Base-by-base conservation (phyloP, 2,797 vertebrate species). In the Chromis chromis region DNA sequence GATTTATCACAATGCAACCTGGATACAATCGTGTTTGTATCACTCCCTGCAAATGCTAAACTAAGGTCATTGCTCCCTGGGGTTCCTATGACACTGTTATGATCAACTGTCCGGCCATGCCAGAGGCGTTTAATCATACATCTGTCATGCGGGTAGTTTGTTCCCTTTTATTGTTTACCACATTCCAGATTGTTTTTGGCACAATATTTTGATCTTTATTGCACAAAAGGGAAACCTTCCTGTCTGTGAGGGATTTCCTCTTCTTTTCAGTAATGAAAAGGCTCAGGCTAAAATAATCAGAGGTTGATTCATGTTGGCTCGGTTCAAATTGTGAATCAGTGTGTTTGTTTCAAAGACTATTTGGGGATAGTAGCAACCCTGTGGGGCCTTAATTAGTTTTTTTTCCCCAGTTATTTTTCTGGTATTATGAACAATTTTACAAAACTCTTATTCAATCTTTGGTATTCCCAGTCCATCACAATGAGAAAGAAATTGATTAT, bases 221-320 rank as follows among this genome's bases (percentile, higher is more conserved):
- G 76, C 75, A 93, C 88, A 91, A 82, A 92, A 85, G 85, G 87
- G 84, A 92, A 93, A 93, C 90, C 86, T 92, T 92, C 91, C 89
- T 88, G 91, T 93, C 89, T 93, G 63, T 78, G 63, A 50, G 88
- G 89, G 84, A 92, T 92, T 95, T 95, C 94, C 94, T 86, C 77
- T 91, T 93, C 86, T 94, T 95, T 92, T 90, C 60, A 84, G 61
- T 79, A 84, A 86, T 76, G 61, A 83, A 89, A 89, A 69, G 64
- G 56, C 70, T 40, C 66, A 25, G 63, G 76, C 71, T 76, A 83
- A 90, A 92, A 87, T 84, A 86, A 90, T 85, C 69, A 64, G 25
- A 65, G 65, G 24, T 57, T 10, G 55, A 75, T 79, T 79, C 10
- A 40, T 4, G 50, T 60, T 22, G 42, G 33, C 53, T 65, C 39